Evolutionary conservation across 2,888 invertebrate species (phyloP).

Genomic region (Isoperla grammatica): DNA sequence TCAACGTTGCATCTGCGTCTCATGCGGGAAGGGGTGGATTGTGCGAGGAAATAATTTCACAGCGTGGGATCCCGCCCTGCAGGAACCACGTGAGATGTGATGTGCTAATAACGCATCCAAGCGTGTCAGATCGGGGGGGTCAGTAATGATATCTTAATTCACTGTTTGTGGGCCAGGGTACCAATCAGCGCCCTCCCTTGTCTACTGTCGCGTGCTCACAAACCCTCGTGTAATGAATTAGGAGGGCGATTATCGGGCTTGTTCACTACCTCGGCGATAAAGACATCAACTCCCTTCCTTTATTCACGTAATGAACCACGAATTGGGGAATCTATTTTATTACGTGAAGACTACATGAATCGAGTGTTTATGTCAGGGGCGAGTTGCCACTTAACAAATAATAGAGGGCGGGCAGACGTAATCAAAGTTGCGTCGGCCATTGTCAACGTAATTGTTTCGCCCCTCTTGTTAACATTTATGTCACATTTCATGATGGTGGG

Average conservation of each 20-base stretch:
- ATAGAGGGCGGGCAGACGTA: too few species aligned
- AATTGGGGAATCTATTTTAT: conserved; percentile 8
- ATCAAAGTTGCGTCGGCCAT: too few species aligned
- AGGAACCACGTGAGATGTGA: conserved; percentile 1
- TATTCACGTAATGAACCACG: conserved; percentile 7
- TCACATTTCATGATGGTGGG: too few species aligned
- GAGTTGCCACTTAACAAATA: too few species aligned
- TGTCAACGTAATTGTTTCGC: too few species aligned
- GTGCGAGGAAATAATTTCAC: neutral
- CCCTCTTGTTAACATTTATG: too few species aligned
- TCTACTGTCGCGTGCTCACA: conserved; percentile 7
- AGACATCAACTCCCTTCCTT: conserved; percentile 4
- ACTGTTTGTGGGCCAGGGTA: neutral
- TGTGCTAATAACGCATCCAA: conserved; percentile 3
- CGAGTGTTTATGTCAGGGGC: neutral
- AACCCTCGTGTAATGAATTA: conserved; percentile 7
- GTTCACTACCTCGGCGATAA: neutral
- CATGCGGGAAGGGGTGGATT: neutral
- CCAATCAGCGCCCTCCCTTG: neutral
- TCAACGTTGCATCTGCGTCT: neutral
- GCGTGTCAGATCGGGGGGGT: neutral
- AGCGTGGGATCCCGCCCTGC: conserved; percentile 4
- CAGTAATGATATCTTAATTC: conserved; percentile 15
- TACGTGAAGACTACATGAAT: neutral
- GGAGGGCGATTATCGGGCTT: conserved; percentile 3